Conservation (phyloP, 2,888 invertebrate genomes). For the Biston stratarius region DNA sequence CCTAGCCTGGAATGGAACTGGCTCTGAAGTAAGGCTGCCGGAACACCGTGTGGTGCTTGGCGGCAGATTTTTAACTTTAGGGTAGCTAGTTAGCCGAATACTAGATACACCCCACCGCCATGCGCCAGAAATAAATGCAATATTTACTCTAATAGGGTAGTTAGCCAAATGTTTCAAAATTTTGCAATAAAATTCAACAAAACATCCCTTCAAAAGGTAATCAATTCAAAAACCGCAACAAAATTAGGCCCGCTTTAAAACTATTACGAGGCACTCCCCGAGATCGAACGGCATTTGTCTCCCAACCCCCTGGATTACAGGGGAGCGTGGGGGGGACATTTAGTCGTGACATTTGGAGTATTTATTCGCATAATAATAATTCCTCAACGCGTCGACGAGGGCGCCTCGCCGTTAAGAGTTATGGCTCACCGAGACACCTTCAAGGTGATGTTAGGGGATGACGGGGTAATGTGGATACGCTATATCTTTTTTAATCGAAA, state of each 20-base stretch:
- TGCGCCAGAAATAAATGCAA: too few relatives aligned
- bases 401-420: constrained; percentile 79
- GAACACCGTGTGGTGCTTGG: too few relatives aligned
- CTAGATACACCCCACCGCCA: too few relatives aligned
- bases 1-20: too few relatives aligned
- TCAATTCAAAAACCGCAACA: constrained; percentile 30
- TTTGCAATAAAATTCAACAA: neutral
- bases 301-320: constrained; percentile 63
- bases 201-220: neutral
- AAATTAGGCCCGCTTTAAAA: constrained; percentile 37
- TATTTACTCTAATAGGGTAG: too few relatives aligned
- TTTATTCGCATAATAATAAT: constrained; percentile 90
- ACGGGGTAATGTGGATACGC: constrained; percentile 60
- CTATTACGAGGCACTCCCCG: constrained; percentile 39
- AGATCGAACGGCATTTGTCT: constrained; percentile 39
- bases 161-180: neutral
- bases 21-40: too few relatives aligned
- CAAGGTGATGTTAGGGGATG: constrained; percentile 69
- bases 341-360: constrained; percentile 88
- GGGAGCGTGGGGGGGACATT: constrained; percentile 80
- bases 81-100: too few relatives aligned
- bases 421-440: constrained; percentile 80
- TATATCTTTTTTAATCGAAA: constrained; percentile 8
- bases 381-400: constrained; percentile 83
- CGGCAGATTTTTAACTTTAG: too few relatives aligned